Evolutionary conservation across 1,140 invertebrate species (phyloP), one percentile per base, ranked within the genome.

Genomic region (Luehdorfia chinensis): DNA sequence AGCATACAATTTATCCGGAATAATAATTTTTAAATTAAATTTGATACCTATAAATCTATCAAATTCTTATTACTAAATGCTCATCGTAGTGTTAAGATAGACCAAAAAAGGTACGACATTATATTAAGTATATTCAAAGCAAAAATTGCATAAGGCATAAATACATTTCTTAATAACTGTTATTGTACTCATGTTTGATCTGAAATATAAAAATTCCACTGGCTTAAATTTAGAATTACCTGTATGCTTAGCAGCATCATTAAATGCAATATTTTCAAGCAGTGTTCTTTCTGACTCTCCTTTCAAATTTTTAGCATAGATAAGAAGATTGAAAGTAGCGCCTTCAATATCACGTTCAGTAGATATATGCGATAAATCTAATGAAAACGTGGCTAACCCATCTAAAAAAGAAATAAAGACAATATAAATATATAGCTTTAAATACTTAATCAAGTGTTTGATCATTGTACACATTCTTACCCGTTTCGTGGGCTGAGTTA

Each of bases 221-320:
- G n/a, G n/a, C n/a, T n/a, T n/a, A n/a, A n/a, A n/a, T n/a, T n/a
- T n/a, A n/a, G n/a, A n/a, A 21, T 88, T 89, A 96, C 95, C 94
- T 84, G 94, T 92, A 68, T 94, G 90, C 72, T 93, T 95, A 62
- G 95, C 95, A 2, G 95, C 94, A 77, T 95, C 94, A 71, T 94
- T 94, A 59, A 96, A 91, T 46, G 94, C 93, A 61, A 95, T 94
- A 66, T 95, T 94, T 69, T 96, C 94, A 7, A 97, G 87, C 0
- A 95, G 87, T 39, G 93, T 90, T 11, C 91, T 90, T 63, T 95
- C 94, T 52, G 94, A 95, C 47, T 92, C 91, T 31, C 95, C 96
- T 79, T 97, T 97, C 19, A 93, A 91, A 85, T 97, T 97, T 55
- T 92, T 90, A 23, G 95, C 93, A 75, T 96, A 97, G 46, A 95